phyloP scores from a whole-genome alignment of 2,888 invertebrate species.

The Phengaris alcon region DNA sequence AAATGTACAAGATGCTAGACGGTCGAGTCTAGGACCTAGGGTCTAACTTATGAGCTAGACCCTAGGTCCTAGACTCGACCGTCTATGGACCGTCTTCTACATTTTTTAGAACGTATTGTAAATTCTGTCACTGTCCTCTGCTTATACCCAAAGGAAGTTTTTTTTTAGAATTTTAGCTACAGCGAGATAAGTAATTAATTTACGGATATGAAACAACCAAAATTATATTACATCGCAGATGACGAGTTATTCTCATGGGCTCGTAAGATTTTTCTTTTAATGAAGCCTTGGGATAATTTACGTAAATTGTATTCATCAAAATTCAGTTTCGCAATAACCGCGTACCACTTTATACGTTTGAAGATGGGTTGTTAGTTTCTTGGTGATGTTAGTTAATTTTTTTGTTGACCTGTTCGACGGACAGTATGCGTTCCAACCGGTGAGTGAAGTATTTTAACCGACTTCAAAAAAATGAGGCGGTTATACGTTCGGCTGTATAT shows the following conservation, averaged over 20 bases:
- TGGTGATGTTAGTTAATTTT: conserved; percentile 3
- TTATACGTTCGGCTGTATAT: no score
- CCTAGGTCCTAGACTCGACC: no score
- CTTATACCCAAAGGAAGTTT: no score
- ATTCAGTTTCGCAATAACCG: not conserved
- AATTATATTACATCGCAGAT: not conserved
- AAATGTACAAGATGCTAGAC: no score
- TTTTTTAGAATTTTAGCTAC: not conserved
- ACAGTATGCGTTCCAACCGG: not conserved
- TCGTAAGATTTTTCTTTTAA: not conserved
- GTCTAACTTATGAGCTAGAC: no score
- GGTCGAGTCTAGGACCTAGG: no score
- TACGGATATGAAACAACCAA: not conserved
- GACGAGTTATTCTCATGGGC: conserved; percentile 13
- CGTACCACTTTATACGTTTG: not conserved
- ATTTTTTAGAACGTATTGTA: no score
- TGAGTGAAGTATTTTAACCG: not conserved
- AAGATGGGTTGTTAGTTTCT: conserved; percentile 4
- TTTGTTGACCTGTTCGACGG: not conserved
- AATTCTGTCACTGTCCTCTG: no score
- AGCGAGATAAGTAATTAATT: not conserved
- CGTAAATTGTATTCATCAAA: conserved; percentile 5
- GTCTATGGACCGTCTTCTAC: no score
- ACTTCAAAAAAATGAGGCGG: no score
- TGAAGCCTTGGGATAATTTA: not conserved